Conservation (phyloP, 2,888 invertebrate genomes). For the Dilophus febrilis region DNA sequence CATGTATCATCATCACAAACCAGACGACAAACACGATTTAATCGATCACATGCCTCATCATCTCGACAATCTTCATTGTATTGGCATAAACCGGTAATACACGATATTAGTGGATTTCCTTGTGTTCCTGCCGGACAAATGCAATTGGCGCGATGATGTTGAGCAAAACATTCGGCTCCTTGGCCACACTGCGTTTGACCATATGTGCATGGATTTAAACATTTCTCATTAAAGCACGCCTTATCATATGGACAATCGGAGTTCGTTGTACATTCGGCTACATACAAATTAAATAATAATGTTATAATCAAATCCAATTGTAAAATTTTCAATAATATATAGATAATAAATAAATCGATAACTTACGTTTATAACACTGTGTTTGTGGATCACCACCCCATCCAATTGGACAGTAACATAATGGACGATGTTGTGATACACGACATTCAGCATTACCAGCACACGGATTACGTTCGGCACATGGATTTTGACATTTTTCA, state of each 20-base stretch:
- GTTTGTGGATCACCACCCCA: conserved; percentile 79
- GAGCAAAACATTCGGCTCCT: conserved; percentile 56
- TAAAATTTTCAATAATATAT: not conserved
- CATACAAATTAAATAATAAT: conserved; percentile 9
- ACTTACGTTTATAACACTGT: conserved; percentile 73
- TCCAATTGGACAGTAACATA: conserved; percentile 67
- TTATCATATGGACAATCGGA: conserved; percentile 72
- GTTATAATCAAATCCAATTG: not conserved
- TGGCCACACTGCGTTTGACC: conserved; percentile 55
- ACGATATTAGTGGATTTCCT: conserved; percentile 65
- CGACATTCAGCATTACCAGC: conserved; percentile 66
- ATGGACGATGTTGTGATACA: conserved; percentile 59
- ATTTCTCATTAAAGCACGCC: conserved; percentile 60
- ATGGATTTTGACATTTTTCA: conserved; percentile 65
- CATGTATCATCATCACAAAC: conserved; percentile 72
- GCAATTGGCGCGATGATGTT: conserved; percentile 64
- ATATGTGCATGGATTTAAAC: conserved; percentile 57
- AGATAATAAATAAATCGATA: not conserved
- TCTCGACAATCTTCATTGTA: conserved; percentile 80
- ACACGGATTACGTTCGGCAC: conserved; percentile 58
- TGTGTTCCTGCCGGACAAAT: conserved; percentile 71
- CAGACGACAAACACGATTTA: conserved; percentile 66
- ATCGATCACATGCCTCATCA: conserved; percentile 65
- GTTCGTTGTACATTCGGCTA: conserved; percentile 66
- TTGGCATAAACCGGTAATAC: conserved; percentile 67